Evolutionary conservation across 2,888 invertebrate species (phyloP), one percentile per base, ranked within the genome.

Genomic region (Hypomecis punctinalis): DNA sequence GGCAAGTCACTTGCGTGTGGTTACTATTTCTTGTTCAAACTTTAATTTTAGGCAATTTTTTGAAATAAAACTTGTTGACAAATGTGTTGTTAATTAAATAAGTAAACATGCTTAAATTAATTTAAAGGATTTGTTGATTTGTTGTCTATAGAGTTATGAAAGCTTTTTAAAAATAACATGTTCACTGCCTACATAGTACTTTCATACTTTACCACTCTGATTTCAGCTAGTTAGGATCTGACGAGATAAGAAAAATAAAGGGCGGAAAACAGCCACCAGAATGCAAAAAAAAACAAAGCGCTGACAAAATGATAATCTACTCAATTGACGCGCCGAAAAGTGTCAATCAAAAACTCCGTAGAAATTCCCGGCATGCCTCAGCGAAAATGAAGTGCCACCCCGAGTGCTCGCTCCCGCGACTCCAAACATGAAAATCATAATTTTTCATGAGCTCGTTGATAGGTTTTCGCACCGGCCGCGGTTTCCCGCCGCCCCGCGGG

Each of bases 401-500:
- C 76, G 80, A 76, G 71, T 65, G 67, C 64, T 63, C 70, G 62
- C 77, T 74, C 73, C 72, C 77, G 78, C 79, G 78, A 79, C 80
- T 83, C 81, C 85, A 85, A 89, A 89, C 85, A 87, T 87, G 89
- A 88, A 89, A 89, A 89, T 91, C 87, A 92, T 92, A 92, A 91
- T 92, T 91, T 91, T 93, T 92, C 90, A 92, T 91, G 90, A 91
- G 91, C 88, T 85, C 90, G 91, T 91, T 91, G 91, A 92, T 93
- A 92, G 92, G 93, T 92, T 92, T 92, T 89, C 88, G 87, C 91
- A 78, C 86, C 82, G 84, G 86, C 85, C 91, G 92, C 89, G 92
- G 92, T 92, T 91, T 90, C 86, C 91, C 90, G 90, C 90, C 92
- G 90, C 92, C 92, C 92, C 91, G 89, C 92, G 87, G 86, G 86